phyloP scores from a whole-genome alignment of 35 echinoderm and acorn worm genomes.

The Heliocidaris tuberculata region DNA sequence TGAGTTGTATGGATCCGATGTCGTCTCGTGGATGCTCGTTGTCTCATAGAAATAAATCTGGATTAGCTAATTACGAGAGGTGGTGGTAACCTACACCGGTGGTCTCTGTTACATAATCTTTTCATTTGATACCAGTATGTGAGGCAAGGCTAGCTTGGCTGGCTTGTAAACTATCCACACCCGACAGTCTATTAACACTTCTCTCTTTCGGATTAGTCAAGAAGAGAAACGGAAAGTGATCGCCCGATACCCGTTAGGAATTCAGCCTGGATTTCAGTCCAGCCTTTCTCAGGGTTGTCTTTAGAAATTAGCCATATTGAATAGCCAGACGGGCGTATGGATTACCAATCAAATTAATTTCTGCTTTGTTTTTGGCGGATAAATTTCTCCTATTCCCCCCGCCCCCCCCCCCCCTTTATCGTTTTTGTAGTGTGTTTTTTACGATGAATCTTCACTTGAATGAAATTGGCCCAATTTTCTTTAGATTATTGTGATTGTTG shows the following conservation, averaged over 20 bases:
- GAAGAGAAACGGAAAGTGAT: neutral
- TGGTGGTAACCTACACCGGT: neutral
- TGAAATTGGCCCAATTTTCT: no score
- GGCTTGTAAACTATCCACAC: conserved; percentile 3
- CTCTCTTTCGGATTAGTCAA: neutral
- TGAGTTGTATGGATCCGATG: neutral
- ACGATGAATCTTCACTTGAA: neutral
- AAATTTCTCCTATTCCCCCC: neutral
- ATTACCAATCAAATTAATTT: conserved; percentile 19
- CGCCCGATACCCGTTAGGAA: neutral
- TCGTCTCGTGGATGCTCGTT: neutral
- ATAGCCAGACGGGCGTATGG: neutral
- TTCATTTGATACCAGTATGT: neutral
- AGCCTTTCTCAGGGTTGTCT: neutral
- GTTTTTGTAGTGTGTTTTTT: neutral
- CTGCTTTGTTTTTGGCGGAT: neutral
- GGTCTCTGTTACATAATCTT: conserved; percentile 24
- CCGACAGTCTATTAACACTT: conserved; percentile 17
- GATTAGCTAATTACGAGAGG: neutral
- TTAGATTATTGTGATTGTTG: no score
- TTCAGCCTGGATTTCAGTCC: neutral
- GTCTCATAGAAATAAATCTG: neutral
- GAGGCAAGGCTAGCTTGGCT: neutral
- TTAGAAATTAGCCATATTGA: conserved; percentile 13
- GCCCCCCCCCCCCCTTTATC: neutral